phyloP scores from a whole-genome alignment of 2,888 invertebrate genomes.

The Athalia rosae region DNA sequence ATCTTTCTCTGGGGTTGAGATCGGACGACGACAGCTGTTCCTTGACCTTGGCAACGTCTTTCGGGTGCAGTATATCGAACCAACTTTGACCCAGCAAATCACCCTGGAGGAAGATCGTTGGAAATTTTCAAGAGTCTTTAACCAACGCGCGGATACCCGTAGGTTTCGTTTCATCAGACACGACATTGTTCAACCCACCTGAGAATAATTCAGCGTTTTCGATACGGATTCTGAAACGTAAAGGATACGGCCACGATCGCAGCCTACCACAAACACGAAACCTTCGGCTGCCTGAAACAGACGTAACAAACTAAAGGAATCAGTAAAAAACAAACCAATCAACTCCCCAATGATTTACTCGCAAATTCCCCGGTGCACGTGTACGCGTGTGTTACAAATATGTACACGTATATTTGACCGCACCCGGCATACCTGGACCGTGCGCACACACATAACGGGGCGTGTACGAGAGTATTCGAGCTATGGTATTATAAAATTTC shows the following conservation, averaged over 20 bases:
- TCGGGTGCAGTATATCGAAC: constrained; percentile 95
- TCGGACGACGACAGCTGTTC: constrained; percentile 95
- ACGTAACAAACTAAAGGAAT: constrained; percentile 39
- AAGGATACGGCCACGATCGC: constrained; percentile 91
- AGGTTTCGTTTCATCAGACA: too few relatives aligned
- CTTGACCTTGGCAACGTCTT: constrained; percentile 95
- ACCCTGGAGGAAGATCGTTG: constrained; percentile 74
- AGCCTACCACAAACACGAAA: constrained; percentile 93
- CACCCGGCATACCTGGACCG: constrained; percentile 13
- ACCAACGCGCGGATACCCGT: too few relatives aligned
- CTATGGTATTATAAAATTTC: constrained; percentile 26
- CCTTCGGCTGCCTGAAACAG: constrained; percentile 86
- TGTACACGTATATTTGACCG: too few relatives aligned
- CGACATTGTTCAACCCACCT: constrained; percentile 75
- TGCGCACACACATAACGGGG: too few relatives aligned
- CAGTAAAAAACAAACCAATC: constrained; percentile 40
- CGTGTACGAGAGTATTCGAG: not conserved
- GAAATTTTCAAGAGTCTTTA: not conserved
- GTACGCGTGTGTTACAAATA: too few relatives aligned
- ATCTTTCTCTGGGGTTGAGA: constrained; percentile 88
- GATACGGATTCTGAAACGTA: constrained; percentile 94
- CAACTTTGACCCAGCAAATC: constrained; percentile 94
- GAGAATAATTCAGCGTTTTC: constrained; percentile 86
- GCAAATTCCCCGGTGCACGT: too few relatives aligned
- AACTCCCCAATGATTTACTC: too few relatives aligned